These are phyloP conservation scores for Anabas testudineus DNA, from an alignment of 2,797 vertebrate genomes.

Conservation along the genomic window DNA sequence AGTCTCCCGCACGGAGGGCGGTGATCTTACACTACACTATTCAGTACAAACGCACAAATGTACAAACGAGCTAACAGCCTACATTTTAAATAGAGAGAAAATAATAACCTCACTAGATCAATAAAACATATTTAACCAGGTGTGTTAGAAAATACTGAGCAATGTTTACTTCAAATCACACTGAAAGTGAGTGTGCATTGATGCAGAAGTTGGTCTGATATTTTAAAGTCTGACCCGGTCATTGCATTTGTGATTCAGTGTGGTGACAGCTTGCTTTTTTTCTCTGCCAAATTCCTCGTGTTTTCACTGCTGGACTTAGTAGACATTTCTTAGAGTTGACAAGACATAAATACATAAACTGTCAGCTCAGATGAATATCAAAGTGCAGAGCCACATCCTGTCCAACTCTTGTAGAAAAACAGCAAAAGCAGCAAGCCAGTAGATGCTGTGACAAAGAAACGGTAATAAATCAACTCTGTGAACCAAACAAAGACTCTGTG, in stretches of 20 bases:
- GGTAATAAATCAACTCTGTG: slow-evolving; percentile 77
- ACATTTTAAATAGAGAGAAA: neutral
- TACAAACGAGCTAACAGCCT: too few species aligned
- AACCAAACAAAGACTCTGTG: slow-evolving; percentile 76
- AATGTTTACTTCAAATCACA: neutral
- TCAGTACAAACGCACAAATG: too few species aligned
- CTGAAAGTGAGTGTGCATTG: neutral
- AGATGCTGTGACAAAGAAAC: slow-evolving; percentile 68
- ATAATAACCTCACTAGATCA: neutral
- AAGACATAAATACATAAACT: slow-evolving; percentile 72
- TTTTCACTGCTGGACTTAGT: slow-evolving; percentile 68
- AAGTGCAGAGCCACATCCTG: slow-evolving; percentile 78
- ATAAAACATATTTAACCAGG: neutral
- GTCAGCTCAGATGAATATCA: slow-evolving; percentile 76
- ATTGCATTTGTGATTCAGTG: slow-evolving; percentile 43
- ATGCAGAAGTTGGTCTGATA: slow-evolving; percentile 5
- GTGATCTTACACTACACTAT: too few species aligned
- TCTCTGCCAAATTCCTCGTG: slow-evolving; percentile 64
- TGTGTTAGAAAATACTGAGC: neutral
- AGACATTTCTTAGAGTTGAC: slow-evolving; percentile 63
- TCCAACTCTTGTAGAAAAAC: slow-evolving; percentile 67
- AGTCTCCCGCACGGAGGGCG: too few species aligned
- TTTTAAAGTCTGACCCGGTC: slow-evolving; percentile 51
- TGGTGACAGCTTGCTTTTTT: slow-evolving; percentile 51
- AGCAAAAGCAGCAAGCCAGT: slow-evolving; percentile 71